A percentile compares a stretch with the other conserved stretches of the same genome.
These are phyloP conservation scores for Fragum sueziense DNA, from an alignment of 2,888 invertebrate species.

Conservation along the genomic window DNA sequence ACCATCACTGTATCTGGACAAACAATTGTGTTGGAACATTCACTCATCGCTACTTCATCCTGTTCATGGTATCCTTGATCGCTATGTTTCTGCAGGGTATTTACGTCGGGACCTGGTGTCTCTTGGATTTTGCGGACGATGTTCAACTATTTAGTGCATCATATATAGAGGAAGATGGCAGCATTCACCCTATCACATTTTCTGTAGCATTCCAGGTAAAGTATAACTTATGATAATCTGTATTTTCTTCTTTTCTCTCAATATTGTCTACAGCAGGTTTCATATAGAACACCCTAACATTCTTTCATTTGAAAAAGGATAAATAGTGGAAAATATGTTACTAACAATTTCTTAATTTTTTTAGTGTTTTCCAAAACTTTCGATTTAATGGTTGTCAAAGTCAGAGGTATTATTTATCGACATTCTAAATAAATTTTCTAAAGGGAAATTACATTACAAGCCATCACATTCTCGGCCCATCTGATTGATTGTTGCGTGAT, in stretches of 20 bases:
- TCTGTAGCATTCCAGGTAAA: slow-evolving; percentile 76
- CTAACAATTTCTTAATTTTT: too few species aligned
- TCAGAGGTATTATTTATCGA: too few species aligned
- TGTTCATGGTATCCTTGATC: slow-evolving; percentile 75
- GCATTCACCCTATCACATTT: slow-evolving; percentile 69
- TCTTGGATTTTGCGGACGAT: slow-evolving; percentile 67
- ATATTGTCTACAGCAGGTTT: not conserved
- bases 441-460: too few species aligned
- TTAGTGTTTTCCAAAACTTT: too few species aligned
- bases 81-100: slow-evolving; percentile 76
- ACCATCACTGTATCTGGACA: slow-evolving; percentile 82
- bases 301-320: too few species aligned
- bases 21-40: slow-evolving; percentile 81
- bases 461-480: too few species aligned
- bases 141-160: slow-evolving; percentile 70
- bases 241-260: not conserved
- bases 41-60: slow-evolving; percentile 79
- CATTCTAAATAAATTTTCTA: too few species aligned
- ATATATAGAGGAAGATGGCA: slow-evolving; percentile 69
- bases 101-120: slow-evolving; percentile 67
- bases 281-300: too few species aligned
- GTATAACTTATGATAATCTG: not conserved
- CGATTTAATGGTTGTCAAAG: too few species aligned
- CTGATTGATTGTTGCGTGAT: too few species aligned
- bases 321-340: too few species aligned